A percentile compares a stretch with the other conserved stretches of the same genome.
These are phyloP conservation scores for Cochlearius cochlearius DNA, from an alignment of 2,113 vertebrate species.

Conservation along the genomic window DNA sequence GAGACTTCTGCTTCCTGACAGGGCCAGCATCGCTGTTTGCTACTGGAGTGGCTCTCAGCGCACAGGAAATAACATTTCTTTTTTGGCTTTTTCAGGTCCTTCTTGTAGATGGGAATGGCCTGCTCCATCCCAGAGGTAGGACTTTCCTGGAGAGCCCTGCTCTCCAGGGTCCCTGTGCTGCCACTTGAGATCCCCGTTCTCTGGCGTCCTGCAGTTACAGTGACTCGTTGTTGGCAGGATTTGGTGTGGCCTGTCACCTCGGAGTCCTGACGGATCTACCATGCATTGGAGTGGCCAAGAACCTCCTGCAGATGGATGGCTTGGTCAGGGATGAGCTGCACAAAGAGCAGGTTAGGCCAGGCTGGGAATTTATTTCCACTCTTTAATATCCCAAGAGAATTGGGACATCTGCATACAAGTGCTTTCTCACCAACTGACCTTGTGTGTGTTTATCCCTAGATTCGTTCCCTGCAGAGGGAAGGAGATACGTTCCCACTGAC, in stretches of 20 bases:
- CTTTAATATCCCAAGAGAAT: neutral
- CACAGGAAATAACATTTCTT: neutral
- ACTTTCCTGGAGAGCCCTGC: neutral
- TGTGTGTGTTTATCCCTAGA: constrained; percentile 53
- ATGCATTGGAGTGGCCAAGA: constrained; percentile 93
- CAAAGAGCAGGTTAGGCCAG: constrained; percentile 80
- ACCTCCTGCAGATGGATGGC: constrained; percentile 90
- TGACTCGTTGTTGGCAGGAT: constrained; percentile 70
- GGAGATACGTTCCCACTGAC: constrained; percentile 85
- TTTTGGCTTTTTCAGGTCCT: constrained; percentile 80
- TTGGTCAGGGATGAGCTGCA: constrained; percentile 80
- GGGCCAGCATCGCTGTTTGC: neutral
- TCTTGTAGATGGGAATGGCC: constrained; percentile 92
- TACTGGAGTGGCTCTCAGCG: no score
- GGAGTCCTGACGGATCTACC: constrained; percentile 87
- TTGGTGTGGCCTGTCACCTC: constrained; percentile 92
- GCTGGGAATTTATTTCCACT: neutral
- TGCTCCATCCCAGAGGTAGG: constrained; percentile 91
- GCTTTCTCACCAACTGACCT: neutral
- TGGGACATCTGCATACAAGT: fast-evolving
- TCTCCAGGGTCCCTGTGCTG: neutral
- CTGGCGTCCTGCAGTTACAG: neutral
- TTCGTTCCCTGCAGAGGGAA: constrained; percentile 75
- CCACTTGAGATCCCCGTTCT: neutral
- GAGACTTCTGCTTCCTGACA: neutral